Conservation (phyloP, 2,113 vertebrate species). For the Pyrgilauda ruficollis region DNA sequence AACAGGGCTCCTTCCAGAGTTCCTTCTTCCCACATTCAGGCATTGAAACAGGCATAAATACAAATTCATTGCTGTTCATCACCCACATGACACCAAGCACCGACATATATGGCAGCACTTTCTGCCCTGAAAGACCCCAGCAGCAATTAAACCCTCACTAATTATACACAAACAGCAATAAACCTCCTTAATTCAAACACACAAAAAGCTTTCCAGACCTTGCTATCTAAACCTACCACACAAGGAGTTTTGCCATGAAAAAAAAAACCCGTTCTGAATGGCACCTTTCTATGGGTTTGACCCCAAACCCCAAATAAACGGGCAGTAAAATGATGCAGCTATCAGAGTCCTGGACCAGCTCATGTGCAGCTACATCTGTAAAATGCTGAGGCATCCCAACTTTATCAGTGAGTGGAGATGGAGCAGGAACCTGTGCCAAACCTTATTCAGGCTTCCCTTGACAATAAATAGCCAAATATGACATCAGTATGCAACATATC, state of each 20-base stretch:
- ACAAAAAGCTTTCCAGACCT: background rate
- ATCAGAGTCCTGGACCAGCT: background rate
- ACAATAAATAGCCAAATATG: background rate
- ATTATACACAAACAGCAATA: constrained; percentile 28
- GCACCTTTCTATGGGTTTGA: background rate
- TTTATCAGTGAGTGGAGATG: background rate
- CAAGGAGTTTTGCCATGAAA: background rate
- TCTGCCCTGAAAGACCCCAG: constrained; percentile 38
- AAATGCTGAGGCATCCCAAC: background rate
- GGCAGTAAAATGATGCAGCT: background rate
- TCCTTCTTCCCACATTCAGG: background rate
- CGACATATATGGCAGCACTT: constrained; percentile 19
- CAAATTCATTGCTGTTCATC: background rate
- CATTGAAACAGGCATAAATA: background rate
- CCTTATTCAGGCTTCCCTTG: background rate
- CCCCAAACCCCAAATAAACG: background rate
- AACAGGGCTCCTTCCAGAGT: background rate
- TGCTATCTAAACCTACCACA: background rate
- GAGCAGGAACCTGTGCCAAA: background rate
- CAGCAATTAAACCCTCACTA: constrained; percentile 38
- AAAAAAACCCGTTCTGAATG: background rate
- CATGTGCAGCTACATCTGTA: background rate
- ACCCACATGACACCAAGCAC: constrained; percentile 41
- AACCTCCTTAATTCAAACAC: background rate
- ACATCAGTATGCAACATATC: background rate